Percentiles rank a stretch among this genome's conserved stretches.
These are phyloP conservation scores for Oreochromis niloticus DNA, from an alignment of 2,113 vertebrate species.

Conservation along the genomic window DNA sequence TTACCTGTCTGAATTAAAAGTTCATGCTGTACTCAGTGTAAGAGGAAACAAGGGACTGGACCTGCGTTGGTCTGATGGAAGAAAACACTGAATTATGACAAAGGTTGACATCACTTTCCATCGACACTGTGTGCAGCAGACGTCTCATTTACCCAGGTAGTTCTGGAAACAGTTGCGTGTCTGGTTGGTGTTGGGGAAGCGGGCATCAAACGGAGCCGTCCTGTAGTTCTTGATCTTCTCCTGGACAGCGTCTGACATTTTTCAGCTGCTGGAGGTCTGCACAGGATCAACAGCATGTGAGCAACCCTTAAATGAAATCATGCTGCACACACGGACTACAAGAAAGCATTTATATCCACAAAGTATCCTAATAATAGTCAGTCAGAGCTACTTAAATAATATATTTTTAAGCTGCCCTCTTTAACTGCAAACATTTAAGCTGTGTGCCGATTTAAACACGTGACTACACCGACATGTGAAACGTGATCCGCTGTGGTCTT, in stretches of 20 bases:
- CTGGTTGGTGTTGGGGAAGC: constrained; percentile 77
- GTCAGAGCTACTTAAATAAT: not conserved
- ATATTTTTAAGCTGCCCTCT: not conserved
- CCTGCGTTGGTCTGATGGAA: not conserved
- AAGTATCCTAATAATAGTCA: not conserved
- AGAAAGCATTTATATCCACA: accelerated
- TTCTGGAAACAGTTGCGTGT: constrained; percentile 78
- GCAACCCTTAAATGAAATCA: accelerated
- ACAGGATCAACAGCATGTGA: not conserved
- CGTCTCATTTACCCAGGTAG: constrained; percentile 62
- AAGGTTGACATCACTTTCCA: not conserved
- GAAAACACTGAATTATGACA: not conserved
- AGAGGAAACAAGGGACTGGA: not conserved
- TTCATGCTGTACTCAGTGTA: not conserved
- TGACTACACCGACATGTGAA: accelerated
- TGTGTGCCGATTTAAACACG: not conserved
- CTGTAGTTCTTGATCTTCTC: constrained; percentile 68
- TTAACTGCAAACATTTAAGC: accelerated
- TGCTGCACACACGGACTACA: accelerated
- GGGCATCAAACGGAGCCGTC: constrained; percentile 74
- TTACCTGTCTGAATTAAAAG: not conserved
- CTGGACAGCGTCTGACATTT: constrained; percentile 49
- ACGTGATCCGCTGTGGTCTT: accelerated
- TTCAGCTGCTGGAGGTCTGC: constrained; percentile 5
- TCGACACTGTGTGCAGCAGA: accelerated